Base-by-base conservation (phyloP, 2,888 invertebrate genomes). In the Autographa pulchrina region DNA sequence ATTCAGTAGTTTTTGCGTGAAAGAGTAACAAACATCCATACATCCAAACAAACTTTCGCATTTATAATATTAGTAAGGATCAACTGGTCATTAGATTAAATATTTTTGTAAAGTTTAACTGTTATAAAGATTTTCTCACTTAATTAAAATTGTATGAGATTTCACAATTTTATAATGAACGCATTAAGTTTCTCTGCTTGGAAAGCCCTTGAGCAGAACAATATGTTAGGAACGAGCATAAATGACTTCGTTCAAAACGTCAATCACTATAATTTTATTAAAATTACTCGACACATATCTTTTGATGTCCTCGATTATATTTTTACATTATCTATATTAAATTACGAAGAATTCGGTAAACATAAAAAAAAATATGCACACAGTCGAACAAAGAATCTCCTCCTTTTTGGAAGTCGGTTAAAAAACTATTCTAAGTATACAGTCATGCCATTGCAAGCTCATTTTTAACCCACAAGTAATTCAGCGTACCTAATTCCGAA, bases 81-180 rank as follows among this genome's bases (percentile, higher is more conserved):
- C n/a, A n/a, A n/a, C 52, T 62, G 38, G 38, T 11, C 38, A 11
- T 38, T 11, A 1, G 11, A 38, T 8, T 25, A 25, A 25, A 38
- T 38, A 1, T 38, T 38, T 38, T 35, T 6, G 35, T 35, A 6
- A 38, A 54, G 65, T 64, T 25, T 13, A 31, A 32, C 9, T 61
- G 7, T 18, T 31, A 14, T 60, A 59, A 43, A 35, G 25, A 25
- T 63, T 60, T 75, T 70, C 73, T 73, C 69, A 67, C 58, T 48
- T 76, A 60, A 76, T 76, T 79, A 76, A 79, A 76, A 62, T 68
- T 65, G 63, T 68, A 70, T 76, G 80, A 62, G 69, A 38, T 69
- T 72, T 70, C 69, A 73, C 73, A 65, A 60, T 18, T 48, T 35
- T 20, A 66, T 32, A n/a, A 48, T 48, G 48, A 48, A 48, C n/a